Evolutionary conservation across 2,113 vertebrate species (phyloP).

Genomic region (Caloenas nicobarica): DNA sequence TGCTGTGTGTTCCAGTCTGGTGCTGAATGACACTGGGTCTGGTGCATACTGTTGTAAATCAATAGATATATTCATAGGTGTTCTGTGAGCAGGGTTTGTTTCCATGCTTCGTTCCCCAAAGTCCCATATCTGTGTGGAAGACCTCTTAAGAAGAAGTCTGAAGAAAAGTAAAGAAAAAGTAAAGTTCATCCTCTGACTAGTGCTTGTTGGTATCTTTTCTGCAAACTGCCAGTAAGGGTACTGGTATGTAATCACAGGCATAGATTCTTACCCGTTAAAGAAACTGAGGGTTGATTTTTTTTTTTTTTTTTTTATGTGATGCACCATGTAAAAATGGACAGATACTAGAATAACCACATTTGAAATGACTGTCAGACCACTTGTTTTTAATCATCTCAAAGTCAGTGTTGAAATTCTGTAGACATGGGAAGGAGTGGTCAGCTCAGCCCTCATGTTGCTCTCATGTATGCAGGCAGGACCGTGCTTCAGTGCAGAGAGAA

Average conservation of each 20-base stretch:
- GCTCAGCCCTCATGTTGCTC: neutral
- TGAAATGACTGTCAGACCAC: neutral
- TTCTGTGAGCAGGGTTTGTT: neutral
- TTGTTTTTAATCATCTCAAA: neutral
- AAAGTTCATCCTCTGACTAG: neutral
- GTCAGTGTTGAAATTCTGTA: neutral
- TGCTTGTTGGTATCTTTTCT: neutral
- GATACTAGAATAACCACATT: neutral
- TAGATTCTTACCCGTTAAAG: neutral
- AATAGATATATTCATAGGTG: neutral
- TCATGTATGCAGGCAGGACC: neutral
- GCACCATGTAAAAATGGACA: neutral
- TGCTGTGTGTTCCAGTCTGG: neutral
- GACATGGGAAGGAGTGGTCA: neutral
- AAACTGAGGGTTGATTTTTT: neutral
- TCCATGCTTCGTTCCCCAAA: neutral
- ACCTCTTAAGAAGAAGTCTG: neutral
- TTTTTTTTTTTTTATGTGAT: neutral
- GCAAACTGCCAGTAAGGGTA: neutral
- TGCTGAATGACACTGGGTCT: neutral
- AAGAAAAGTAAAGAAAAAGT: neutral
- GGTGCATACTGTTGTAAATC: neutral
- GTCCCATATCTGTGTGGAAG: neutral
- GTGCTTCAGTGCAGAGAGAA: neutral
- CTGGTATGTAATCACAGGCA: neutral